Evolutionary conservation across 2,113 vertebrate species (phyloP).

Genomic region (Anthoscopus minutus): DNA sequence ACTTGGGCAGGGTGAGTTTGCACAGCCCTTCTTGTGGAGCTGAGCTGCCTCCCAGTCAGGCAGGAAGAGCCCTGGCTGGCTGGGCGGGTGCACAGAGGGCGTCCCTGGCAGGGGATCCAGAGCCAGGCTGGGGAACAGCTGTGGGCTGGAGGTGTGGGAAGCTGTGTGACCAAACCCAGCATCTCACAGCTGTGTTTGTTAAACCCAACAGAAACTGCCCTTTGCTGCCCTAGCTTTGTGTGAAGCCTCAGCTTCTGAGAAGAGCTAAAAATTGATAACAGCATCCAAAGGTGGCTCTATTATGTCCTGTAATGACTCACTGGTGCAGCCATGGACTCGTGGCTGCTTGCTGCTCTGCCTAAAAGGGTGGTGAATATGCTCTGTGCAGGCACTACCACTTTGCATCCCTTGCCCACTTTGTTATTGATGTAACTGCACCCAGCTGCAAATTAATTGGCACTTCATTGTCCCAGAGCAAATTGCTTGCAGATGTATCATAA

Average conservation of each 20-base stretch:
- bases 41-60: background rate
- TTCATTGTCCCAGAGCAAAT: background rate
- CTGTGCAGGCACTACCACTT: background rate
- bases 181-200: background rate
- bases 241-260: background rate
- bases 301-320: background rate
- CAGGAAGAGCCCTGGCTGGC: rapidly evolving
- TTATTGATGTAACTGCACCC: background rate
- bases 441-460: background rate
- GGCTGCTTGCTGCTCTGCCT: background rate
- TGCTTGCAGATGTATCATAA: background rate
- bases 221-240: background rate
- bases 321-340: background rate
- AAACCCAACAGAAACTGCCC: background rate
- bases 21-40: background rate
- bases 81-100: rapidly evolving
- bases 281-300: background rate
- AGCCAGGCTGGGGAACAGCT: background rate
- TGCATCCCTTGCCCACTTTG: background rate
- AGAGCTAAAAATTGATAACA: background rate
- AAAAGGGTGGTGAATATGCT: background rate
- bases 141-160: background rate
- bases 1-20: background rate
- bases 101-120: background rate
- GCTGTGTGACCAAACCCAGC: background rate